phyloP scores from a whole-genome alignment of 2,888 invertebrate species.

The Epinotia ramella region DNA sequence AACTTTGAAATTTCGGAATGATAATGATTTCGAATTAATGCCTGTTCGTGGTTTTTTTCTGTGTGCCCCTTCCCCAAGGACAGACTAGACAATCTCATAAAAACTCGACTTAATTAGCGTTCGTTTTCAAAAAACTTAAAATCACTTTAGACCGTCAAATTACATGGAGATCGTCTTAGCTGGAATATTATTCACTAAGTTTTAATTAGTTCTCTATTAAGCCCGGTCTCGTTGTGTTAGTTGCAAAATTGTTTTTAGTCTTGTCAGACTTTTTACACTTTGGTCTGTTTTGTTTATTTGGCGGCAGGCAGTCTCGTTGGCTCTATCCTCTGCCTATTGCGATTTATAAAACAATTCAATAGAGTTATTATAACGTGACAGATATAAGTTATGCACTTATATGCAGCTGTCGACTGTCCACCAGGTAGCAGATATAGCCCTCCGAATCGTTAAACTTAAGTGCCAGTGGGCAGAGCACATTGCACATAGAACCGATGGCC shows the following conservation, averaged over 20 bases:
- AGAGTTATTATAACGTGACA: neutral
- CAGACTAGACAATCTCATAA: constrained; percentile 16
- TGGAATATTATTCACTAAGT: constrained; percentile 32
- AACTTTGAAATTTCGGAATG: too few species aligned
- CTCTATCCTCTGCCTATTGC: neutral
- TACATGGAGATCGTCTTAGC: constrained; percentile 34
- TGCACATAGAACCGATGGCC: too few species aligned
- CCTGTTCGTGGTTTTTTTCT: too few species aligned
- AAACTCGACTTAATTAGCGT: neutral
- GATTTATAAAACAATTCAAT: constrained; percentile 3
- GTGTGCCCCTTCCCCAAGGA: neutral
- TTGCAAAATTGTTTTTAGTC: constrained; percentile 61
- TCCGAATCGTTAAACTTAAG: too few species aligned
- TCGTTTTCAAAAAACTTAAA: constrained; percentile 33
- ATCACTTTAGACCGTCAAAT: constrained; percentile 41
- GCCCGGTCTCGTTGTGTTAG: constrained; percentile 58
- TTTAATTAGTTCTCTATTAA: constrained; percentile 37
- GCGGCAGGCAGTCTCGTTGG: constrained; percentile 10
- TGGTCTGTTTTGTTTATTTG: constrained; percentile 24
- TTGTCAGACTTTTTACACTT: constrained; percentile 51
- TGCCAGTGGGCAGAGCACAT: too few species aligned
- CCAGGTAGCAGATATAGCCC: too few species aligned
- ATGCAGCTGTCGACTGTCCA: too few species aligned
- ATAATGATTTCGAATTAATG: too few species aligned
- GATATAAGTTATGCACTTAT: neutral